Conservation (phyloP, 2,113 vertebrate species). For the Entelurus aequoreus region DNA sequence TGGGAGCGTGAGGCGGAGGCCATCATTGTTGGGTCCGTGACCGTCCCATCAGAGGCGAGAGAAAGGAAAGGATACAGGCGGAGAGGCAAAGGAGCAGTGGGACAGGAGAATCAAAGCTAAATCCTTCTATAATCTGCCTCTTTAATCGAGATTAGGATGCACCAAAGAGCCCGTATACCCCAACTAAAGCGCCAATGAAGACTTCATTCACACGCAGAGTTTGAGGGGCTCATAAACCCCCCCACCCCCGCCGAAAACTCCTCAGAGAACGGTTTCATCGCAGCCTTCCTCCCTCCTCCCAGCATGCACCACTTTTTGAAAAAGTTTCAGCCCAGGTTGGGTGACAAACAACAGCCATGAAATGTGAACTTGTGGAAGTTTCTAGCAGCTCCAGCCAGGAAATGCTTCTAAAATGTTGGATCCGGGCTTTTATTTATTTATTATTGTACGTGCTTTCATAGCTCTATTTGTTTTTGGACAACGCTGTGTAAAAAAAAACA, state of each 20-base stretch:
- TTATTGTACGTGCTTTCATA: conserved; percentile 41
- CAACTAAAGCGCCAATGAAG: conserved; percentile 59
- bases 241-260: conserved; percentile 18
- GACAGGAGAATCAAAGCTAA: conserved; percentile 63
- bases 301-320: conserved; percentile 9
- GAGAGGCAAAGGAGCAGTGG: conserved; percentile 61
- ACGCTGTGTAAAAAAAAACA: conserved; percentile 42
- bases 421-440: conserved; percentile 37
- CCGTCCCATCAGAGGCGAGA: conserved; percentile 42
- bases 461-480: conserved; percentile 49
- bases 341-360: conserved; percentile 34
- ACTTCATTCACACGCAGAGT: conserved; percentile 54
- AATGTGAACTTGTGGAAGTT: conserved; percentile 43
- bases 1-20: conserved; percentile 48
- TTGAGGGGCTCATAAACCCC: conserved; percentile 31
- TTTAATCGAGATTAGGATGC: conserved; percentile 66
- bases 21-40: conserved; percentile 53
- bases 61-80: conserved; percentile 32
- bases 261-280: conserved; percentile 6
- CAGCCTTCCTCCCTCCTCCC: conserved; percentile 12
- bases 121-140: conserved; percentile 65
- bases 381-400: conserved; percentile 38
- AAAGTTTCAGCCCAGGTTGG: conserved; percentile 42
- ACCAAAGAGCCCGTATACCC: conserved; percentile 56
- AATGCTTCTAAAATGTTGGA: conserved; percentile 47